A percentile compares a stretch with the other conserved stretches of the same genome.
These are phyloP conservation scores for Orientallactaga sibirica DNA, from an alignment of 2,797 vertebrate genomes.

Conservation along the genomic window DNA sequence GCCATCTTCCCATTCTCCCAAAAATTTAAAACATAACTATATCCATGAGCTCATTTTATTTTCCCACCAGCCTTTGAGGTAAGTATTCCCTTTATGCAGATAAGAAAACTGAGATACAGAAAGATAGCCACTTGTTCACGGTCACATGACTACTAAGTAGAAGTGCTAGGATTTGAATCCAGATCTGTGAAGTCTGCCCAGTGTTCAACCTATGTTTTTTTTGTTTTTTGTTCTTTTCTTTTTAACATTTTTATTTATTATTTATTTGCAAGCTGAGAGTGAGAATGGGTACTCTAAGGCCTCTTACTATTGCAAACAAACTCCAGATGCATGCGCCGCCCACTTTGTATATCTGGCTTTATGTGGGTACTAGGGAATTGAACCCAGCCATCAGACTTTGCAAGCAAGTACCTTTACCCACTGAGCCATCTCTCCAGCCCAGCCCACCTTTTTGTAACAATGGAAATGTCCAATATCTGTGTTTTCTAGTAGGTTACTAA, in stretches of 20 bases:
- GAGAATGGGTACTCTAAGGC: too few species aligned
- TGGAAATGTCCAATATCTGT: background rate
- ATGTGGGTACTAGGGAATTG: too few species aligned
- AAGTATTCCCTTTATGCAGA: conserved; percentile 27
- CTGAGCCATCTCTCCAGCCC: background rate
- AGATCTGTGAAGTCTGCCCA: background rate
- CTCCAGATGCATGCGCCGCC: too few species aligned
- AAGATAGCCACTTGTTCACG: conserved; percentile 38
- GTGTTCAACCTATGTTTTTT: background rate
- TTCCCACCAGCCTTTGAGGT: conserved; percentile 34
- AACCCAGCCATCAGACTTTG: too few species aligned
- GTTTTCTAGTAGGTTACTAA: background rate
- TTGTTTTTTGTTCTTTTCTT: too few species aligned
- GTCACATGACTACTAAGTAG: background rate
- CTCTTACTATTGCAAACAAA: too few species aligned
- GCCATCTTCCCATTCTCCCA: too few species aligned
- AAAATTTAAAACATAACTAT: too few species aligned
- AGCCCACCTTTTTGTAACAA: background rate
- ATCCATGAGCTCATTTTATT: conserved; percentile 39
- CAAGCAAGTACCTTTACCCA: too few species aligned
- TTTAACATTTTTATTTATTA: too few species aligned
- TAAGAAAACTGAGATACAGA: conserved; percentile 36
- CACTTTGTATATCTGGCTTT: too few species aligned
- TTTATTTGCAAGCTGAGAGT: too few species aligned
- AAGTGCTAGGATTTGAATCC: background rate